Evolutionary conservation across 2,113 vertebrate species (phyloP).

Genomic region (Hassar affinis): DNA sequence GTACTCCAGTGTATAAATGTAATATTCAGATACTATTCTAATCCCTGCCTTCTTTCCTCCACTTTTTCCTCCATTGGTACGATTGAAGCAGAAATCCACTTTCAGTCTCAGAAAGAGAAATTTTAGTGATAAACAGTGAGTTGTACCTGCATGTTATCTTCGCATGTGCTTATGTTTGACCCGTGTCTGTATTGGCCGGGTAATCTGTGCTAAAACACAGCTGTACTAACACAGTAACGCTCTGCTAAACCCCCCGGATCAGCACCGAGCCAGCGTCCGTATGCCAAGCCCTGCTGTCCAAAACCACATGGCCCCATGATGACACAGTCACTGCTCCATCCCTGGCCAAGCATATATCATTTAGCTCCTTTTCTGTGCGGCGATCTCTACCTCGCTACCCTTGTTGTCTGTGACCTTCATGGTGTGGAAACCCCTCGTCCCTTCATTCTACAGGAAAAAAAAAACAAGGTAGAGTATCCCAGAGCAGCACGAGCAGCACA

Average conservation of each 20-base stretch:
- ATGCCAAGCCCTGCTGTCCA: slow-evolving; percentile 21
- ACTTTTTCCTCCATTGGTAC: neutral
- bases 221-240: slow-evolving; percentile 45
- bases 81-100: neutral
- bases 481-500: neutral
- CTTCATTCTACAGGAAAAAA: neutral
- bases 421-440: neutral
- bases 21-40: neutral
- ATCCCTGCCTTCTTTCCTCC: neutral
- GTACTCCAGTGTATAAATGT: too few species aligned
- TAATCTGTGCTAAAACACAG: slow-evolving; percentile 35
- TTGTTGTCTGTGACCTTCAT: slow-evolving; percentile 6
- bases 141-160: neutral
- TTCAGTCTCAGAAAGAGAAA: neutral
- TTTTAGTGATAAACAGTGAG: neutral
- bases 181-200: neutral
- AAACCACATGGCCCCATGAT: neutral
- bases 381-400: neutral
- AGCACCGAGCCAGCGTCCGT: neutral
- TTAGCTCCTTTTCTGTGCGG: neutral
- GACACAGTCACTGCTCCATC: neutral
- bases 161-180: slow-evolving; percentile 1
- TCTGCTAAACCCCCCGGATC: neutral
- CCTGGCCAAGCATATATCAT: neutral
- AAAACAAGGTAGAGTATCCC: neutral